Base-by-base conservation (phyloP, 2,888 invertebrate species). In the Drosophila subquinaria region DNA sequence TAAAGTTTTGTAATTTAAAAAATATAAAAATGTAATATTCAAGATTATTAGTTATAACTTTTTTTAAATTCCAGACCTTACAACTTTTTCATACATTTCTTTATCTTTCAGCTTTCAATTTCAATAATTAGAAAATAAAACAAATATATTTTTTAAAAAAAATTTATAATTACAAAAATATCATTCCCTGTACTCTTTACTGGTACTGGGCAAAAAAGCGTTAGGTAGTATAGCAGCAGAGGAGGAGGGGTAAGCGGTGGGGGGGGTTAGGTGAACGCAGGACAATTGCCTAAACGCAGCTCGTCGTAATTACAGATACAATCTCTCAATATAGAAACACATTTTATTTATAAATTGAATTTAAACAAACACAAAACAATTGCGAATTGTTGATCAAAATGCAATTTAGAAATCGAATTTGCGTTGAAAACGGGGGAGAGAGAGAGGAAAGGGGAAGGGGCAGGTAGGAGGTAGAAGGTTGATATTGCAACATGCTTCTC, bases 371-470 rank as follows among this genome's bases (percentile, higher is more conserved):
- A 27, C 69, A 73, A 85, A 79, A 89, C 86, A 88, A 83, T 82
- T 88, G 90, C 80, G 72, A 80, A 82, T 85, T 90, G 90, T 88
- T 77, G 88, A 90, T 90, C 82, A 90, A 88, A 90, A 71, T 90
- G 89, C 88, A 89, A 89, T 89, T 89, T 90, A 85, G 90, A 81
- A 87, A 38, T 10, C 45, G 75, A 80, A 71, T 71, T 71, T 71
- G 72, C 35, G 8, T 42, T 17, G 6, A 10, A 10, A 3, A 5
- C 5, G 17, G 15, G 9, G 8, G 10, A 4, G 8, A 5, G 11
- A 13, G n/a, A 45, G 5, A 2, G 17, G 9, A 6, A 1, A 9
- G 10, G 42, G 2, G 2, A 10, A 17, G 10, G 33, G 6, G 10
- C 6, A 13, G 6, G n/a, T 11, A 8, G 27, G 9, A 5, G 3